Evolutionary conservation across 2,113 vertebrate genomes (phyloP), one percentile per base, ranked within the genome.

Genomic region (Percina caprodes): DNA sequence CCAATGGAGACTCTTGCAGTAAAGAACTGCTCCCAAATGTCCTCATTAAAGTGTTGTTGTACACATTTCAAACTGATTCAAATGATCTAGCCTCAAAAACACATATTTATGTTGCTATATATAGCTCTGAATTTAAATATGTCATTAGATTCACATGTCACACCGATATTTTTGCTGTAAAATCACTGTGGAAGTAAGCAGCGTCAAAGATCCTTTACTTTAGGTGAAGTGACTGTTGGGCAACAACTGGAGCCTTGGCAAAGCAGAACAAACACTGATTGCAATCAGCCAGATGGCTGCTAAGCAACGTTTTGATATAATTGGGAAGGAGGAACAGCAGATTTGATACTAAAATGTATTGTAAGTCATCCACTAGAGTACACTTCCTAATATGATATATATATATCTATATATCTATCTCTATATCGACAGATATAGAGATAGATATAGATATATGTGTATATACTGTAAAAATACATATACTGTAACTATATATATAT

Each of bases 251-350:
- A 82, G 79, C 79, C 66, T 90, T 93, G 89, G 91, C 92, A 89
- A 87, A 62, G 84, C 59, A 15, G 66, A 45, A 86, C 77, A 74
- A 71, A 75, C 74, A 51, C 55, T 91, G 90, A 93, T 91, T 92
- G 88, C 91, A 91, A 86, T 86, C 86, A 83, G 84, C 79, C 91
- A 93, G 90, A 93, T 86, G 88, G 89, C 90, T 92, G 88, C 88
- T 89, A 89, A 92, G 87, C 69, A 74, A 83, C 80, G 84, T 84
- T 89, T 92, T 90, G 88, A 88, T 91, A 63, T 82, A 85, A 80
- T 69, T 86, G 83, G 54, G 60, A 77, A 82, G 71, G 71, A 88
- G 54, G 46, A 61, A 80, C 84, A 55, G 42, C 77, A 82, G 80
- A 79, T 84, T 91, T 87, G 33, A 83, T 81, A 77, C 79, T 91